Evolutionary conservation across 2,888 invertebrate species (phyloP).

Genomic region (Hipparchia sbordonii): DNA sequence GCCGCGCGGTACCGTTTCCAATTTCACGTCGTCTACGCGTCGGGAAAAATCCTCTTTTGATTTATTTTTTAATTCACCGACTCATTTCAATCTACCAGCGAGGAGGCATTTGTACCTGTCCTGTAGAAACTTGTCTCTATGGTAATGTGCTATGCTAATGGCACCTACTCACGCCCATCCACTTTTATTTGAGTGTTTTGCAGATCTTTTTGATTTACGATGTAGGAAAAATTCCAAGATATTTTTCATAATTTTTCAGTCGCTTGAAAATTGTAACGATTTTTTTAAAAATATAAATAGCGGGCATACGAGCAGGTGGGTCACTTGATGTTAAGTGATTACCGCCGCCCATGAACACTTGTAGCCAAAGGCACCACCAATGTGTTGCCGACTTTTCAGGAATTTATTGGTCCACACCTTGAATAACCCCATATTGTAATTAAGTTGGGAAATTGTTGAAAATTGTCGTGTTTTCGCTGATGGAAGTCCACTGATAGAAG

Average conservation of each 20-base stretch:
- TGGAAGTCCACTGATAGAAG: too few species aligned
- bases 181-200: constrained; percentile 23
- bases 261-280: background rate
- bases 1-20: constrained; percentile 68
- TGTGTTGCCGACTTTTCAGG: too few species aligned
- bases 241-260: background rate
- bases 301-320: too few species aligned
- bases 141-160: constrained; percentile 62
- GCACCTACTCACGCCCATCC: constrained; percentile 33
- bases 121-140: constrained; percentile 67
- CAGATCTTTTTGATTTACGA: constrained; percentile 34
- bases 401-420: too few species aligned
- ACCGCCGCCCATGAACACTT: too few species aligned
- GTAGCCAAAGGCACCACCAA: too few species aligned
- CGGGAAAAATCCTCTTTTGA: constrained; percentile 78
- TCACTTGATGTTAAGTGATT: too few species aligned
- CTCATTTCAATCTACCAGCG: constrained; percentile 78
- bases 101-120: constrained; percentile 75
- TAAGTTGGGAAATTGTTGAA: too few species aligned
- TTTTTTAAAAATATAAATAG: background rate
- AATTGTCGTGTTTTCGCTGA: too few species aligned
- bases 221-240: background rate
- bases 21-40: constrained; percentile 74
- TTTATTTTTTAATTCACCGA: constrained; percentile 81
- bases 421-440: too few species aligned